Evolutionary conservation across 2,113 vertebrate species (phyloP), one percentile per base, ranked within the genome.

Genomic region (Lasiurus cinereus): DNA sequence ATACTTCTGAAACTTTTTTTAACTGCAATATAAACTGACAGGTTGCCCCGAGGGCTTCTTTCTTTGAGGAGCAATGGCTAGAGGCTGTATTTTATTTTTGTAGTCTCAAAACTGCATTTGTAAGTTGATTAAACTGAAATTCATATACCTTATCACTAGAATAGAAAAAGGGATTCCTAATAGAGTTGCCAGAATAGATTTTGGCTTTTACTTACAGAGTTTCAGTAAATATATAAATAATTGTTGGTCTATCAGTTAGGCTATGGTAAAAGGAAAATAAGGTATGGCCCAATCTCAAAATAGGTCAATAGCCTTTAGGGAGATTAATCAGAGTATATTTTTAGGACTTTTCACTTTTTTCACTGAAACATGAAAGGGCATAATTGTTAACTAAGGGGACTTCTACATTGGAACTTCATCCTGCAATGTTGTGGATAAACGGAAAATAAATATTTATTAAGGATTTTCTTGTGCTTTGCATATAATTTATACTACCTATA

Each of bases 11-110:
- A 94, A 70, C 70, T n/a, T 86, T 96, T 96, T 97, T 95, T 96
- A 91, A 97, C 70, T 84, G 50, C 66, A 97, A 27, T 94, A 48
- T 96, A 97, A 98, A 97, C 85, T 97, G 98, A 97, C 92, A 97
- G 85, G 67, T 96, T 96, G 91, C 89, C 92, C 83, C 69, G 27
- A 96, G 86, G 94, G 95, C 7, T 94, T 95, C 74, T 89, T 96
- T 95, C 33, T 89, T 85, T 94, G 66, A 96, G 84, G 62, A 98
- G 70, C 82, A 97, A 67, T 70, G 93, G 74, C 91, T 92, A 76
- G 18, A 97, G 46, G 72, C 54, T 94, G 27, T 77, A 91, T 96
- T 97, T 79, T 96, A 76, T 46, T 94, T 97, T 95, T 96, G n/a
- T 84, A 96, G 67, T 74, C 85, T 97, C 50, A 43, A 36, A 96